Percentiles rank a stretch among this genome's conserved stretches.
These are phyloP conservation scores for Pristionchus maxplancki DNA, from an alignment of 2,888 invertebrate genomes.

Conservation along the genomic window DNA sequence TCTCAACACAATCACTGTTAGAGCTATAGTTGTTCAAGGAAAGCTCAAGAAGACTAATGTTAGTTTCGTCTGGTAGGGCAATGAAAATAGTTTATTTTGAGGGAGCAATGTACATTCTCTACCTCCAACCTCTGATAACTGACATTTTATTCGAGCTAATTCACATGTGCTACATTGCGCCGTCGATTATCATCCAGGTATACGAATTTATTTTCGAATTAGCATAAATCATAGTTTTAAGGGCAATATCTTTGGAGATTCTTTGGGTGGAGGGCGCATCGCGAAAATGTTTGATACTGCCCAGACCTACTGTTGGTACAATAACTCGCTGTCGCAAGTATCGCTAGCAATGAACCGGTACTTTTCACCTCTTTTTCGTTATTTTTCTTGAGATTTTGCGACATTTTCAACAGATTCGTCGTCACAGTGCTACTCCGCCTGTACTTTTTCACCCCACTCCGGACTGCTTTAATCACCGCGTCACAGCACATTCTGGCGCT, in stretches of 20 bases:
- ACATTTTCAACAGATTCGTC: not conserved
- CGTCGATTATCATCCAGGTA: not conserved
- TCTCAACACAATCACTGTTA: not conserved
- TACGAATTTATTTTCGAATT: too few relatives aligned
- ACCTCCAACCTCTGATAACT: not conserved
- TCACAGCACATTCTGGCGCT: not conserved
- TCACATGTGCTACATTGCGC: not conserved
- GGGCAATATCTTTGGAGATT: too few relatives aligned
- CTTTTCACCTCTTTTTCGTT: not conserved
- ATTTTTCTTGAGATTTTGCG: not conserved
- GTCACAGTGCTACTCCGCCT: not conserved
- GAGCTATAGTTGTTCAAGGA: not conserved
- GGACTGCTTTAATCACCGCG: not conserved
- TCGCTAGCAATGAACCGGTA: not conserved
- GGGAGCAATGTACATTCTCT: not conserved
- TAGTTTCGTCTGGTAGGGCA: not conserved
- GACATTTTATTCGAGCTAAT: not conserved
- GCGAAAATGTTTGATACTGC: not conserved
- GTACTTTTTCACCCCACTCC: not conserved
- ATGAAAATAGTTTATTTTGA: too few relatives aligned
- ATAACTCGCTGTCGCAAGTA: not conserved
- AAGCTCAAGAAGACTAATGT: not conserved
- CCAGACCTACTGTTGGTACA: not conserved
- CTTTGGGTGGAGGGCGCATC: not conserved
- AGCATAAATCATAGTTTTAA: too few relatives aligned